phyloP scores from a whole-genome alignment of 2,113 vertebrate species.

The Dunckerocampus dactyliophorus region DNA sequence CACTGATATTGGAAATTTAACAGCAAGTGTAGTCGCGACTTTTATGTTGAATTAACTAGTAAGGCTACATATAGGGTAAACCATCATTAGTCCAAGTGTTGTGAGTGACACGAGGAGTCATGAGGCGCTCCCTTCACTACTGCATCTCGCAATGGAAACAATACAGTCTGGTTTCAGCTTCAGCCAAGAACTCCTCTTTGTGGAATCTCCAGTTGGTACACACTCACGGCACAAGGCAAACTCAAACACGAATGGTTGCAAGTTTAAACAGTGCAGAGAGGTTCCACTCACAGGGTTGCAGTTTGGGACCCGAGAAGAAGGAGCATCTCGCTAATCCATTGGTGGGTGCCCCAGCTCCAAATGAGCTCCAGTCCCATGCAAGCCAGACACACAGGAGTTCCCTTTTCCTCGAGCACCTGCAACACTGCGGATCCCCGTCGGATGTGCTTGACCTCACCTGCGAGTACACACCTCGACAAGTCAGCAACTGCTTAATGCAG shows the following conservation, averaged over 20 bases:
- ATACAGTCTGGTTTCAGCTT: not conserved
- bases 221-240: not conserved
- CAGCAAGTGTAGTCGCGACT: too few species aligned
- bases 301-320: conserved; percentile 1
- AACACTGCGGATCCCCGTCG: conserved; percentile 70
- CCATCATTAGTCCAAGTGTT: not conserved
- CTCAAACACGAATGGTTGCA: not conserved
- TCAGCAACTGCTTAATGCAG: conserved; percentile 66
- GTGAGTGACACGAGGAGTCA: conserved; percentile 29
- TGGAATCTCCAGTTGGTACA: not conserved
- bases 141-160: conserved; percentile 33
- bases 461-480: conserved; percentile 32
- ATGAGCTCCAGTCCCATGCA: fast-evolving
- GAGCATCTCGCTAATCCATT: too few species aligned
- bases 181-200: not conserved
- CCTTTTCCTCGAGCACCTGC: conserved; percentile 50
- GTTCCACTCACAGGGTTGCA: conserved; percentile 35
- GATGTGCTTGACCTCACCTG: conserved; percentile 79
- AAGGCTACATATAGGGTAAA: not conserved
- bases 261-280: conserved; percentile 6
- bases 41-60: not conserved
- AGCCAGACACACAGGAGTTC: fast-evolving
- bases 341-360: not conserved
- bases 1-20: too few species aligned
- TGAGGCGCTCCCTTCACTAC: conserved; percentile 35